Percentiles rank a stretch among this genome's conserved stretches.
Conservation (phyloP, 2,113 vertebrate genomes). For the Halcyon malimbica region DNA sequence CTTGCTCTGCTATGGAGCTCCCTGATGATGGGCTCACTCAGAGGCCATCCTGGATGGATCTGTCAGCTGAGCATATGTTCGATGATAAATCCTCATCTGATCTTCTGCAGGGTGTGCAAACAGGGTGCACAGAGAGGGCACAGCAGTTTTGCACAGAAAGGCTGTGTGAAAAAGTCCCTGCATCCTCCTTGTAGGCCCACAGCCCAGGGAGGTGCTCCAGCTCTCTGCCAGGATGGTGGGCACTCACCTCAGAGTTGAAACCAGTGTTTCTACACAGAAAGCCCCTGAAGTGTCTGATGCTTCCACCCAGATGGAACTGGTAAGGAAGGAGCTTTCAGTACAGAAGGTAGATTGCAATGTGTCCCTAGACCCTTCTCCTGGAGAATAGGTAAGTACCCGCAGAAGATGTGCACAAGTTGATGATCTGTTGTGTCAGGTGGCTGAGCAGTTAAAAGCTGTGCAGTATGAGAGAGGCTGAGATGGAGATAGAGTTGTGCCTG, state of each 20-base stretch:
- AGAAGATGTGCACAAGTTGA: neutral
- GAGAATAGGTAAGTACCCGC: neutral
- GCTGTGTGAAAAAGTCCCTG: rapidly evolving
- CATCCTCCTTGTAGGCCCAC: neutral
- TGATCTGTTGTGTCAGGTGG: neutral
- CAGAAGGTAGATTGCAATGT: neutral
- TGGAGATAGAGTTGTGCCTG: too few species aligned
- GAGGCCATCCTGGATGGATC: neutral
- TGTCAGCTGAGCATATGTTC: neutral
- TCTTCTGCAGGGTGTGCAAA: too few species aligned
- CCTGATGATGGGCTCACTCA: neutral
- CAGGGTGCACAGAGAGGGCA: neutral
- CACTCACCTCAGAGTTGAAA: neutral
- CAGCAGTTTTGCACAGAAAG: neutral
- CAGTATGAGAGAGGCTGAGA: too few species aligned
- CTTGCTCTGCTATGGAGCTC: neutral
- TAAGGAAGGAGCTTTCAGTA: neutral
- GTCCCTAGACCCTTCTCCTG: neutral
- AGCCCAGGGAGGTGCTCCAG: neutral
- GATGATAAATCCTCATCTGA: neutral
- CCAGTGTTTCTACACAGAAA: neutral
- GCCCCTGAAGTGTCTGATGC: neutral
- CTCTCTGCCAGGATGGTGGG: neutral
- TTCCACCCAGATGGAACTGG: neutral
- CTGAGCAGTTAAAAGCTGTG: too few species aligned